Base-by-base conservation (phyloP, 2,113 vertebrate genomes). In the Oryzias curvinotus region DNA sequence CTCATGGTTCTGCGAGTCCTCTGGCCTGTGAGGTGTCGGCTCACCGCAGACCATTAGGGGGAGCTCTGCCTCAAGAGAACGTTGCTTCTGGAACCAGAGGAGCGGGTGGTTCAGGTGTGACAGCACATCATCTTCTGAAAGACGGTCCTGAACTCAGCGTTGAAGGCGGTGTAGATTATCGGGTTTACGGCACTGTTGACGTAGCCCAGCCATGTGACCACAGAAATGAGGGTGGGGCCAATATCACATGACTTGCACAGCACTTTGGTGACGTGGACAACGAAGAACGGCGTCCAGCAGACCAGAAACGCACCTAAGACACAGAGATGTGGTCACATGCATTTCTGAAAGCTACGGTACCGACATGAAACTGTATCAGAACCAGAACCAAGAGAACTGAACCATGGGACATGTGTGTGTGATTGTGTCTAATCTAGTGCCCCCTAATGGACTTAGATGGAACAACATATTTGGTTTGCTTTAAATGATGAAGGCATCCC, bases 151-250 rank as follows among this genome's bases (percentile, higher is more conserved):
- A 92, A 92, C 70, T 92, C 91, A 0, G 79, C 52, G 18, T 92
- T 92, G 68, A 92, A 92, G 51, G 80, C 87, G 0, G 91, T 92
- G 87, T 92, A 92, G 75, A 92, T 92, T 47, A 92, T 90, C 5
- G 91, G 91, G 65, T 92, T 92, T 36, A 92, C 77, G 0, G 90
- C 90, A 5, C 91, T 92, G 85, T 91, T 92, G 56, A 92, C 90
- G 3, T 92, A 92, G n/a, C 91, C 91, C 1, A 92, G 87, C 91
- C 91, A 92, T 1, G 91, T 92, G 19, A 92, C 91, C 57, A 92
- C 86, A 1, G 88, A 90, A 65, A 92, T 91, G 50, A 92, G 84
- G 2, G 84, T 82, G 7, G 88, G 74, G 21, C 87, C 60, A 5
- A 91, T 91, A 72, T 83, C 36, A 56, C 91, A 92, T 19, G 87